Conservation (phyloP, 2,113 vertebrate species). For the Tupaia chinensis region DNA sequence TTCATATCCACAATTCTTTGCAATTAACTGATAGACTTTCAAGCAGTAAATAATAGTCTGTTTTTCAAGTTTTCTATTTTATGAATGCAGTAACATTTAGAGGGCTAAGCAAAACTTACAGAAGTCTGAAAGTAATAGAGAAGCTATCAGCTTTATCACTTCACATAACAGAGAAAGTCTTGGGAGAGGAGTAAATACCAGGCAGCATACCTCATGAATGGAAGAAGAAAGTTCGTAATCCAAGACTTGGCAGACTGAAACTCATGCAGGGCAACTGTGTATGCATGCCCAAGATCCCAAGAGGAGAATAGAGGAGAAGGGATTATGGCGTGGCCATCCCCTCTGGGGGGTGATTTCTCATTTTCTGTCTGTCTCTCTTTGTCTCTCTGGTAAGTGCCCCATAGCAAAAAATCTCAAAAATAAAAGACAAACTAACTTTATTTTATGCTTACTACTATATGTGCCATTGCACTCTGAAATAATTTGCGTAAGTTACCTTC, state of each 20-base stretch:
- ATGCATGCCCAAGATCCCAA: too few species aligned
- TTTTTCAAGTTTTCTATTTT: neutral
- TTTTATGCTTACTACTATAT: neutral
- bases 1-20: neutral
- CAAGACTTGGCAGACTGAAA: neutral
- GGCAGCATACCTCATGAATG: neutral
- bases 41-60: neutral
- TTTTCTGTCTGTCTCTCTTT: too few species aligned
- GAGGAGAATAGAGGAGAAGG: too few species aligned
- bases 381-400: too few species aligned
- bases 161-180: neutral
- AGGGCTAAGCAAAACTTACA: neutral
- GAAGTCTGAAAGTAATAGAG: neutral
- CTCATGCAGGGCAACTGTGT: too few species aligned
- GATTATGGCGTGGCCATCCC: too few species aligned
- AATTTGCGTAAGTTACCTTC: neutral
- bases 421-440: conserved; percentile 1
- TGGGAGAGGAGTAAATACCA: neutral
- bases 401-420: too few species aligned
- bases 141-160: neutral
- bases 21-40: neutral
- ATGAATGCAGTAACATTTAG: neutral
- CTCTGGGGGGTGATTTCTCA: too few species aligned
- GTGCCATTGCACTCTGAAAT: neutral
- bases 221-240: neutral